Percentiles rank a stretch among this genome's conserved stretches.
Conservation (phyloP, 2,797 vertebrate species). For the Pempheris klunzingeri region DNA sequence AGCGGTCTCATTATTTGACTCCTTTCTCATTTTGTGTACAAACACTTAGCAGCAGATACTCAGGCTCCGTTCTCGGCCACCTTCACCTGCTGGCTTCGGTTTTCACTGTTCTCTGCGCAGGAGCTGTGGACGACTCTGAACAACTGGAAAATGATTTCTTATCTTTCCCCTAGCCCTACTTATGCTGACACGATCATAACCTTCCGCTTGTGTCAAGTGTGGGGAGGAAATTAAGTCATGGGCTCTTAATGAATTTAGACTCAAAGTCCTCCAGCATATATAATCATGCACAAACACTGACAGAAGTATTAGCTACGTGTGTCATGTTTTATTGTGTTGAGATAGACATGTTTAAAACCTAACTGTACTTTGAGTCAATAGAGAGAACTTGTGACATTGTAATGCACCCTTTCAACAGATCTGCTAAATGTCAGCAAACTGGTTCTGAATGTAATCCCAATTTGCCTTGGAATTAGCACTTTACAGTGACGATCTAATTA, state of each 20-base stretch:
- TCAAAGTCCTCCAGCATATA: slow-evolving; percentile 73
- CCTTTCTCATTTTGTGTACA: slow-evolving; percentile 58
- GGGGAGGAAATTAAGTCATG: slow-evolving; percentile 51
- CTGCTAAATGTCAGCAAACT: slow-evolving; percentile 90
- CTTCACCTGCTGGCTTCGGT: slow-evolving; percentile 39
- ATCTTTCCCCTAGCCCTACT: background rate
- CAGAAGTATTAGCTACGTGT: slow-evolving; percentile 74
- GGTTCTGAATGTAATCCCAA: slow-evolving; percentile 87
- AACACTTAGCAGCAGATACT: slow-evolving; percentile 64
- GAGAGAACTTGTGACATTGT: slow-evolving; percentile 82
- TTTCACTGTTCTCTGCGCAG: slow-evolving; percentile 29
- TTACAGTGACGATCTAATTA: slow-evolving; percentile 84
- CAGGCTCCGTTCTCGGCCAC: slow-evolving; percentile 38
- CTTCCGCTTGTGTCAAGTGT: slow-evolving; percentile 51
- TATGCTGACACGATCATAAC: slow-evolving; percentile 31
- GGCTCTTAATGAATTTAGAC: slow-evolving; percentile 71
- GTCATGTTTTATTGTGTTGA: slow-evolving; percentile 80
- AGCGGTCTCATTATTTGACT: slow-evolving; percentile 66
- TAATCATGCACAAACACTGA: slow-evolving; percentile 76
- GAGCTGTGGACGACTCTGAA: slow-evolving; percentile 4
- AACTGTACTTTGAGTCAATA: slow-evolving; percentile 87
- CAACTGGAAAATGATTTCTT: background rate
- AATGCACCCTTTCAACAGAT: slow-evolving; percentile 84
- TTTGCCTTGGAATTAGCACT: slow-evolving; percentile 89
- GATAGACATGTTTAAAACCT: slow-evolving; percentile 80